Evolutionary conservation across 1,140 invertebrate species (phyloP).

Genomic region (Drosophila quadrilineata): DNA sequence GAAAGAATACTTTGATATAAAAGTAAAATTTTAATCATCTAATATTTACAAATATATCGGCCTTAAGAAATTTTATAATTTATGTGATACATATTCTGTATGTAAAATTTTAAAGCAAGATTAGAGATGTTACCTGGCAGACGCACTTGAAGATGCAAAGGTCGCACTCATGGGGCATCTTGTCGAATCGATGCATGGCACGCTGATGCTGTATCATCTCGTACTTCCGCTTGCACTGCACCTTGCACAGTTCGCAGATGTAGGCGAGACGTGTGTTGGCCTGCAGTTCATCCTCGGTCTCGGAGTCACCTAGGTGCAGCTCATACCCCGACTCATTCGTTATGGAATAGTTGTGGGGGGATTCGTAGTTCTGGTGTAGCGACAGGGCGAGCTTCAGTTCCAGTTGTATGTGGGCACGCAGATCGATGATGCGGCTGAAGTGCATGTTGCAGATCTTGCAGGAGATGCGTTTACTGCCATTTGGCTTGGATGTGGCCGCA

Average conservation of each 20-base stretch:
- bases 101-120: too few relatives aligned
- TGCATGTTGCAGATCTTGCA: conserved; percentile 69
- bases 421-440: conserved; percentile 52
- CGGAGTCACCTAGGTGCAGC: conserved; percentile 66
- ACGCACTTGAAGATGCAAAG: conserved; percentile 70
- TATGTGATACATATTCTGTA: too few relatives aligned
- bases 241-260: conserved; percentile 82
- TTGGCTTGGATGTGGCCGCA: conserved; percentile 55
- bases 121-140: conserved; percentile 54
- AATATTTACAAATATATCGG: too few relatives aligned
- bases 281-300: conserved; percentile 79
- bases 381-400: conserved; percentile 58
- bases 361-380: conserved; percentile 51
- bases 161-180: conserved; percentile 70
- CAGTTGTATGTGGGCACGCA: conserved; percentile 58
- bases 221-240: conserved; percentile 80
- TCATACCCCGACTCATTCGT: conserved; percentile 71
- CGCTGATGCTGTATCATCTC: conserved; percentile 76
- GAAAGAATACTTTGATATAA: too few relatives aligned
- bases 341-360: conserved; percentile 66
- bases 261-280: conserved; percentile 36
- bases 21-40: too few relatives aligned
- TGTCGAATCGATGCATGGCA: conserved; percentile 68
- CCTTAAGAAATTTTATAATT: too few relatives aligned
- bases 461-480: conserved; percentile 59